Conservation (phyloP, 2,888 invertebrate species). For the Stenodema calcarata region DNA sequence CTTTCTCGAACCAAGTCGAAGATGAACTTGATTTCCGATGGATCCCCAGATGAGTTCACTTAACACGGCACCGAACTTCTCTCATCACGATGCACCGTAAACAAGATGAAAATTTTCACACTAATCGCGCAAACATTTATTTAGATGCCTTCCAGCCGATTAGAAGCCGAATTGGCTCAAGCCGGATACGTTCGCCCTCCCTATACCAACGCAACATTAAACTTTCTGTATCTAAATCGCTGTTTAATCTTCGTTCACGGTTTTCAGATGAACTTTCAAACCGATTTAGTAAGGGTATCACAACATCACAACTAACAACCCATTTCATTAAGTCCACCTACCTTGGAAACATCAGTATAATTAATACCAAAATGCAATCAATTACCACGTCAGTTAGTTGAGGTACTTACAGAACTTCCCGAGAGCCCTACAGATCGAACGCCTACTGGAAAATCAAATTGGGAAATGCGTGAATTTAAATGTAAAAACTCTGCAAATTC, state of each 20-base stretch:
- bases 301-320: neutral
- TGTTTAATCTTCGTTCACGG: constrained; percentile 9
- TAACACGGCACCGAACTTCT: neutral
- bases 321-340: neutral
- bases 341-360: no score
- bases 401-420: no score
- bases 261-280: neutral
- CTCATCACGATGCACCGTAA: neutral
- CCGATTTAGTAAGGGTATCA: neutral
- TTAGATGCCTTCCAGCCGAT: neutral
- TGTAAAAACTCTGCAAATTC: no score
- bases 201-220: neutral
- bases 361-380: no score
- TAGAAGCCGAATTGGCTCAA: neutral
- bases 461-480: no score
- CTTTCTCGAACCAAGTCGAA: neutral
- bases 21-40: constrained; percentile 2
- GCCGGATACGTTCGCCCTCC: neutral
- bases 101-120: neutral
- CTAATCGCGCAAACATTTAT: constrained; percentile 5
- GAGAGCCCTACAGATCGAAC: no score
- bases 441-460: no score
- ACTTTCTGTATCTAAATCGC: neutral
- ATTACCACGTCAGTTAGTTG: no score
- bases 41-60: neutral